These are phyloP conservation scores for Mesorhabditis spiculigera DNA, from an alignment of 2,888 invertebrate species.

Conservation along the genomic window DNA sequence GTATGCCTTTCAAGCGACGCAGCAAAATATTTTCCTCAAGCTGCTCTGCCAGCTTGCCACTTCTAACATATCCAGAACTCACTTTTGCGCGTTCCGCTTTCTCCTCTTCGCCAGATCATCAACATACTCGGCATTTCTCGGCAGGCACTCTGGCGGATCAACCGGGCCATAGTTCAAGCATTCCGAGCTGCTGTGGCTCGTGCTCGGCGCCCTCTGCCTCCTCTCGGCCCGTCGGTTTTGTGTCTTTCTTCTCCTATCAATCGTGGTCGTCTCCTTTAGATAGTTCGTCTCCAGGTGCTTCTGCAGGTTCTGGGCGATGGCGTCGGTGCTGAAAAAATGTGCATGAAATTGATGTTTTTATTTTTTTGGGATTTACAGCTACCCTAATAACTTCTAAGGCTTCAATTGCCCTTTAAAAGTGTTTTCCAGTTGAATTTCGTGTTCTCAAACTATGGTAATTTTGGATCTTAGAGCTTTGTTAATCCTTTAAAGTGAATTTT, in stretches of 20 bases:
- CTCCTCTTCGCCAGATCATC: constrained; percentile 9
- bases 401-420: too few relatives aligned
- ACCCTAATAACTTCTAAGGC: too few relatives aligned
- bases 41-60: neutral
- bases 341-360: too few relatives aligned
- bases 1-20: too few relatives aligned
- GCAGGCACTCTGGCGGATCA: constrained; percentile 36
- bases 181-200: constrained; percentile 23
- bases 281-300: neutral
- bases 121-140: constrained; percentile 18
- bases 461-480: too few relatives aligned
- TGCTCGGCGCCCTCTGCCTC: neutral
- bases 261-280: neutral
- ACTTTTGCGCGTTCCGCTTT: neutral
- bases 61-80: neutral
- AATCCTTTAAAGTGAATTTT: too few relatives aligned
- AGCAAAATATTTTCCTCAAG: too few relatives aligned
- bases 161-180: constrained; percentile 45
- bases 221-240: neutral
- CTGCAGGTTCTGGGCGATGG: neutral
- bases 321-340: neutral
- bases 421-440: too few relatives aligned
- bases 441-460: too few relatives aligned
- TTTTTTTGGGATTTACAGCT: too few relatives aligned
- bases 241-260: neutral